These are phyloP conservation scores for Rhyacophila brunnea DNA, from an alignment of 1,140 invertebrate genomes.

Conservation along the genomic window DNA sequence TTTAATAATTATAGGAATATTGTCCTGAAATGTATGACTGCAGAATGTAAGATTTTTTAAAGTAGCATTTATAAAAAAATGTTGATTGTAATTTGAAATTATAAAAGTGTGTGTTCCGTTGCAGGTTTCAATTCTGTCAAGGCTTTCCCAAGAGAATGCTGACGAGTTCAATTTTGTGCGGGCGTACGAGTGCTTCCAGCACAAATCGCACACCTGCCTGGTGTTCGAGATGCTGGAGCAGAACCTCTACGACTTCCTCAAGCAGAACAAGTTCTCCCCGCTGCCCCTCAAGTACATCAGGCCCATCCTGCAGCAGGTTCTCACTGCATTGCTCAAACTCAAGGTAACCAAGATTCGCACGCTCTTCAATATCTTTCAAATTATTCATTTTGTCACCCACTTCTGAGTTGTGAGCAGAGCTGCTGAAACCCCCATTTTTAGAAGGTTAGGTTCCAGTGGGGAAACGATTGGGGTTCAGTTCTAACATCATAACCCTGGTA, in stretches of 20 bases:
- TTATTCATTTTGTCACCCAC: not conserved
- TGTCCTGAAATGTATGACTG: too few species aligned
- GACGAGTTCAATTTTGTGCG: slow-evolving; percentile 99
- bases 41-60: too few species aligned
- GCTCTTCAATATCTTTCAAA: too few species aligned
- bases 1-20: too few species aligned
- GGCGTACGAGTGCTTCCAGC: slow-evolving; percentile 99
- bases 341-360: slow-evolving; percentile 64
- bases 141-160: slow-evolving; percentile 98
- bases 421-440: too few species aligned
- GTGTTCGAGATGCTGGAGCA: slow-evolving; percentile 99
- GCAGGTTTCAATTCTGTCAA: slow-evolving; percentile 91
- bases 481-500: too few species aligned
- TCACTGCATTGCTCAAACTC: slow-evolving; percentile 96
- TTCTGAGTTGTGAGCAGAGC: not conserved
- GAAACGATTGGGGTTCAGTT: too few species aligned
- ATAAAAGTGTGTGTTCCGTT: too few species aligned
- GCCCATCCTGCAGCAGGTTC: slow-evolving; percentile 97
- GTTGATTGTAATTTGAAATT: too few species aligned
- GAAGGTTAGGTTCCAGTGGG: too few species aligned
- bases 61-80: too few species aligned
- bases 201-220: slow-evolving; percentile 99
- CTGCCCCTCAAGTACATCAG: slow-evolving; percentile 97
- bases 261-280: slow-evolving; percentile 99
- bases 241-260: slow-evolving; percentile 99